Conservation (phyloP, 1,140 invertebrate species). For the Hirudo medicinalis region DNA sequence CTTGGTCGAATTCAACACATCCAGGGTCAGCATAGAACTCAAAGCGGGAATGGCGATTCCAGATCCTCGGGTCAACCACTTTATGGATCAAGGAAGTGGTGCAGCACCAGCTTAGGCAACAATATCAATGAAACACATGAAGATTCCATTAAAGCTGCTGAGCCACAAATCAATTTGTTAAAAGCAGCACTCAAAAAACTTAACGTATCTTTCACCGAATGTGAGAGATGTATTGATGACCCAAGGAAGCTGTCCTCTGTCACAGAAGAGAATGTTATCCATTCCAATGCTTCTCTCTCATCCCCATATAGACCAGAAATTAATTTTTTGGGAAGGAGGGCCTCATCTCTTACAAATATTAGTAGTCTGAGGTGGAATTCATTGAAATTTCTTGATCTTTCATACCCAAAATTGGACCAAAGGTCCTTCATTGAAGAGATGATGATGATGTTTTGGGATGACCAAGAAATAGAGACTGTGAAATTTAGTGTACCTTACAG, state of each 20-base stretch:
- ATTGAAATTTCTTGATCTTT: too few relatives aligned
- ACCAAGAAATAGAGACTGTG: too few relatives aligned
- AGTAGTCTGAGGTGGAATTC: neutral
- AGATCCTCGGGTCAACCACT: too few relatives aligned
- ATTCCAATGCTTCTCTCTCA: conserved; percentile 2
- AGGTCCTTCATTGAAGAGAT: too few relatives aligned
- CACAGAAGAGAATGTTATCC: neutral
- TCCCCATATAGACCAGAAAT: conserved; percentile 20
- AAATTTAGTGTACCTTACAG: too few relatives aligned
- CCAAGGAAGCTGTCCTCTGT: conserved; percentile 1
- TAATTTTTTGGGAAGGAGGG: conserved; percentile 15
- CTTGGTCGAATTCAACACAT: conserved; percentile 15
- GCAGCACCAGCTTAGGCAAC: conserved; percentile 24
- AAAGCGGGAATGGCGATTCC: neutral
- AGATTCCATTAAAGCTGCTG: neutral
- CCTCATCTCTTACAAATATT: conserved; percentile 10
- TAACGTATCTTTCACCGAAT: conserved; percentile 15
- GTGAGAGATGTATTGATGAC: neutral
- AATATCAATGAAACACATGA: neutral
- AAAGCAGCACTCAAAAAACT: conserved; percentile 23
- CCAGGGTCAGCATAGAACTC: conserved; percentile 3
- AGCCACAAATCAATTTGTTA: conserved; percentile 14
- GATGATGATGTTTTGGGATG: too few relatives aligned
- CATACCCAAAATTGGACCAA: too few relatives aligned
- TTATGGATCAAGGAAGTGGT: conserved; percentile 20